These are phyloP conservation scores for Labeo catla DNA, from an alignment of 2,113 vertebrate species.

Conservation along the genomic window DNA sequence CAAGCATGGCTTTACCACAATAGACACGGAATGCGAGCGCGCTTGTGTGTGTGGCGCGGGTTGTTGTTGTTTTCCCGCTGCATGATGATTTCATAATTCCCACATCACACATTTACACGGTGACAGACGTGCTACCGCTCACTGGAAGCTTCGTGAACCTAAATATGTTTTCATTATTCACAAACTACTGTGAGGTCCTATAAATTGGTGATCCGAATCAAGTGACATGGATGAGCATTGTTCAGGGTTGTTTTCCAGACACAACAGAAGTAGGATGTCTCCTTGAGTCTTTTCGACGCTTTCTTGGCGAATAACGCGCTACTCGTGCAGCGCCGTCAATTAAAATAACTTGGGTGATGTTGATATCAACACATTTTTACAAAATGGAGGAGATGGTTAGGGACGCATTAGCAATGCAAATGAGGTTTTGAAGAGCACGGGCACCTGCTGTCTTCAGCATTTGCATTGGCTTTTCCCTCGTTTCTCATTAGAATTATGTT, in stretches of 20 bases:
- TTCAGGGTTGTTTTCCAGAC: slow-evolving; percentile 55
- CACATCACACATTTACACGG: slow-evolving; percentile 2
- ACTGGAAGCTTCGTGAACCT: background rate
- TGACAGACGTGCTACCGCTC: background rate
- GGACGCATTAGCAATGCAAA: slow-evolving; percentile 67
- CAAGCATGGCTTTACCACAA: slow-evolving; percentile 50
- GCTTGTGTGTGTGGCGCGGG: slow-evolving; percentile 16
- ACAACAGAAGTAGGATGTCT: slow-evolving; percentile 49
- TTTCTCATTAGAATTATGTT: slow-evolving; percentile 60
- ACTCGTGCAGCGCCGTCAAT: slow-evolving; percentile 9
- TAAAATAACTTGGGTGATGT: slow-evolving; percentile 31
- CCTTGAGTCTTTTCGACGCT: slow-evolving; percentile 28
- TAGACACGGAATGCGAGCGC: slow-evolving; percentile 37
- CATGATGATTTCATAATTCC: slow-evolving; percentile 45
- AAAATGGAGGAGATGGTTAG: slow-evolving; percentile 56
- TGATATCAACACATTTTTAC: slow-evolving; percentile 50
- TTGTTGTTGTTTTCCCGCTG: slow-evolving; percentile 56
- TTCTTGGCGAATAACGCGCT: slow-evolving; percentile 6
- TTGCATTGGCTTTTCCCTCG: slow-evolving; percentile 61
- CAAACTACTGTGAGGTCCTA: background rate
- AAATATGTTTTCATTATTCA: background rate
- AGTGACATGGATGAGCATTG: slow-evolving; percentile 38
- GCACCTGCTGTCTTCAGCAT: slow-evolving; percentile 68
- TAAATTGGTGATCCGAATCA: background rate
- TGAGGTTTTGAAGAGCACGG: slow-evolving; percentile 63